Conservation (phyloP, 2,888 invertebrate species). For the Meloe dianella region DNA sequence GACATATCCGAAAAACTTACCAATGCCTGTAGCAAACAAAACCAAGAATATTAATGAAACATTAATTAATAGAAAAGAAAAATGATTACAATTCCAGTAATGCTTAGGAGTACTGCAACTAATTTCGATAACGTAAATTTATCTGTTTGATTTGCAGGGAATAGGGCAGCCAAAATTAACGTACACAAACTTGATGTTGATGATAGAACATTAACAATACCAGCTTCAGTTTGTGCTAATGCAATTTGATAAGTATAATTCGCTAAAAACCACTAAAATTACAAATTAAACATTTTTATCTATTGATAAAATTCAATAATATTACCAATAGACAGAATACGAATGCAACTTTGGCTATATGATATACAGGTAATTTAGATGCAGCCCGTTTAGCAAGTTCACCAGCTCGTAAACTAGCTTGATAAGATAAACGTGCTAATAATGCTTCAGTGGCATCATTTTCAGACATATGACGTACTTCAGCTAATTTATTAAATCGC, state of each 20-base stretch:
- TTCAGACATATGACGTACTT: constrained; percentile 88
- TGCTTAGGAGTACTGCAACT: constrained; percentile 78
- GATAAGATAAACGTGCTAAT: constrained; percentile 91
- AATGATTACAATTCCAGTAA: constrained; percentile 72
- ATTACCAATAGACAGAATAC: constrained; percentile 84
- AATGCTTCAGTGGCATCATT: constrained; percentile 91
- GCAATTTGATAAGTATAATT: constrained; percentile 93
- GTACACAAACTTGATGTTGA: constrained; percentile 91
- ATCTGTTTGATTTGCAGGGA: constrained; percentile 82
- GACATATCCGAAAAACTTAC: constrained; percentile 77
- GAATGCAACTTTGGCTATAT: constrained; percentile 83
- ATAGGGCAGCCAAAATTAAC: constrained; percentile 82
- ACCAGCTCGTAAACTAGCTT: constrained; percentile 85
- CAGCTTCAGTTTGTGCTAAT: constrained; percentile 80
- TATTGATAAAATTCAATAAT: constrained; percentile 42
- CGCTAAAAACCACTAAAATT: constrained; percentile 89
- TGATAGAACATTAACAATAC: constrained; percentile 87
- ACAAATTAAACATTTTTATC: constrained; percentile 32
- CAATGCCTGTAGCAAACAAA: constrained; percentile 65
- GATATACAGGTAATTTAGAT: constrained; percentile 75
- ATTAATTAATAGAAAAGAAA: neutral
- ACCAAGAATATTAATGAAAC: constrained; percentile 13
- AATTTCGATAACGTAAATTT: constrained; percentile 86
- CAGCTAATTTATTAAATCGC: constrained; percentile 83
- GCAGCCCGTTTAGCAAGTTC: constrained; percentile 78